Base-by-base conservation (phyloP, 2,113 vertebrate species). In the Hyperopisus bebe region DNA sequence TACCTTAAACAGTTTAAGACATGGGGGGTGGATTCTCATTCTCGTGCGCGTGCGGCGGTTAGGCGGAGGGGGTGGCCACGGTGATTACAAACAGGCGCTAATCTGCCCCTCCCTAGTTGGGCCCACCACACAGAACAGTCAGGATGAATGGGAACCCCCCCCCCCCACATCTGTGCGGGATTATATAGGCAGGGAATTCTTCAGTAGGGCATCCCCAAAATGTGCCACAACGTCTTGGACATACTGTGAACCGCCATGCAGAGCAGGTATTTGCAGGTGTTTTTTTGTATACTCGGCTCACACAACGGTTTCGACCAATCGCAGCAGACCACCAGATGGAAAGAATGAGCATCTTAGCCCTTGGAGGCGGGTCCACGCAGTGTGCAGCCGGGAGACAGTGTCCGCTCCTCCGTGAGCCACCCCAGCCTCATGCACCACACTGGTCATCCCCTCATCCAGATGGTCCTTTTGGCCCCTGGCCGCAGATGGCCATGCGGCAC, bases 1-100 rank as follows among this genome's bases (percentile, higher is more conserved):
- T 94, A 95, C 94, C 94, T 95, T 95, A 95, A 96, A 94, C 94
- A 95, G 94, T 95, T 94, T 93, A 93, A 94, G 93, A 93, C 94
- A 93, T 93, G 94, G 50, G 74, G 27, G 88, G 84, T 89, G 88
- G 74, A 19, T 19, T 80, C 82, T 85, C 82, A 85, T 46, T 48
- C 11, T 85, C 86, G 21, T 46, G 62, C 50, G 88, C 89, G 88
- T 21, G 35, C 50, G 85, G 74, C 44, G n/a, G 58, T 77, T 90
- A 70, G 90, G 77, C 90, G 91, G 88, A 90, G 89, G 91, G 87
- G 92, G 90, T 74, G 3, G 21, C 21, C 89, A 88, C 92, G 89
- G 90, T 39, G 89, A 93, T 91, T 92, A 93, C 92, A 93, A 93
- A 91, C 91, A 89, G 89, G 89, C 89, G 92, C 93, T 95, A 94